Evolutionary conservation across 2,113 vertebrate species (phyloP), one percentile per base, ranked within the genome.

Genomic region (Leucopternis melanops): DNA sequence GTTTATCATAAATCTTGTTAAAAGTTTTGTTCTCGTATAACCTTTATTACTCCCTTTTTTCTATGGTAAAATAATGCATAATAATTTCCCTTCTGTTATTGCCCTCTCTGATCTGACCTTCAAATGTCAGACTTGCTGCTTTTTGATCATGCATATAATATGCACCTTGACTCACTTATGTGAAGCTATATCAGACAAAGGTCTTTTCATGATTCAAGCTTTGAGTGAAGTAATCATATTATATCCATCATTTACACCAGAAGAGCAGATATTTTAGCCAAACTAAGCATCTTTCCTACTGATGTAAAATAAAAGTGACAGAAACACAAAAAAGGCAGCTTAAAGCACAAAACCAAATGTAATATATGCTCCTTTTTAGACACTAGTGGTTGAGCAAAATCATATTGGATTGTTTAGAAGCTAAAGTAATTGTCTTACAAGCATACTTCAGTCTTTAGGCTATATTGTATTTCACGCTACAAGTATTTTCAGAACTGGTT

Each of bases 61-160:
- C 73, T 63, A 18, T 86, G 34, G 90, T 66, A 92, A 94, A 97
- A 96, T 93, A 52, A 95, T 96, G 75, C 59, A 96, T 97, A 95
- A 80, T 81, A 61, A 92, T 95, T 92, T 95, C 59, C 25, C 38
- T 95, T 96, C 77, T 89, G n/a, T 88, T 92, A 93, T 40, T 96
- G 84, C 47, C 91, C 44, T 96, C 71, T 96, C 62, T 97, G 88
- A 58, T 92, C 95, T 97, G 96, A 98, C 95, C 92, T 98, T 98
- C 97, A 98, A 97, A 97, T 97, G 88, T 96, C 96, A 97, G 78
- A 77, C n/a, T 77, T 92, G 70, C 92, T 91, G 92, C 69, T 77
- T 97, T 97, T 86, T 96, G 74, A 97, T 94, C 93, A 93, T 70
- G 81, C 74, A 95, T 92, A 85, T 87, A 89, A 94, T 86, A 92